Evolutionary conservation across 2,113 vertebrate species (phyloP), one percentile per base, ranked within the genome.

Genomic region (Epinephelus fuscoguttatus): DNA sequence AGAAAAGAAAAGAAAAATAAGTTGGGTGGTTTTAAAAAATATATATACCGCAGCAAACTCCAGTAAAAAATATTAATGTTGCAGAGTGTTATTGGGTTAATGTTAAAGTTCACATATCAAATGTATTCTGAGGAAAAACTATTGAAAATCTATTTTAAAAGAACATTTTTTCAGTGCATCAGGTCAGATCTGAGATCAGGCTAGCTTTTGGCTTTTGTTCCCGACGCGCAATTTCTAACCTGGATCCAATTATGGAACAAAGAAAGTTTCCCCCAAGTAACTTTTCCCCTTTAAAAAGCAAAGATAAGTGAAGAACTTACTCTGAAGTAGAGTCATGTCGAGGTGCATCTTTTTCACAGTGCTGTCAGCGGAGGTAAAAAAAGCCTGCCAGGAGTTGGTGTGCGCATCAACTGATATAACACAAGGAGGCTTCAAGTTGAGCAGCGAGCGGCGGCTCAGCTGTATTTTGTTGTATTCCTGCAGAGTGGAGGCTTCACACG

Each of bases 221-320:
- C 66, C 1, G 37, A 59, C 21, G 21, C 19, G 14, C 9, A 1
- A 66, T 6, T n/a, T 74, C 18, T 64, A 79, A 84, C 70, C 84
- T 84, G 68, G 68, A 88, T 82, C 64, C 72, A 87, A 86, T 87
- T 86, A 84, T 52, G 13, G 23, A 60, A 80, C 60, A 87, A 68
- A 82, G 19, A 85, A 81, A 73, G 2, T 74, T 68, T 62, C 17
- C 18, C 27, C 53, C 56, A 63, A 17, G 17, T 27, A 23, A 4
- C 15, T 55, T 12, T 27, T 40, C 9, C 6, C 1, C 6, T 21
- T 30, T 27, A 11, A 75, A 73, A 75, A 71, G 64, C 2, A 17
- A 49, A 70, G 3, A 55, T 9, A 57, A 50, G 1, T 21, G 4
- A 10, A 70, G 2, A n/a, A 92, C 95, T 95, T 92, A 96, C 96